Percentiles rank a stretch among this genome's conserved stretches.
Evolutionary conservation across 2,113 vertebrate genomes (phyloP).

Genomic region (Phrynosoma platyrhinos): DNA sequence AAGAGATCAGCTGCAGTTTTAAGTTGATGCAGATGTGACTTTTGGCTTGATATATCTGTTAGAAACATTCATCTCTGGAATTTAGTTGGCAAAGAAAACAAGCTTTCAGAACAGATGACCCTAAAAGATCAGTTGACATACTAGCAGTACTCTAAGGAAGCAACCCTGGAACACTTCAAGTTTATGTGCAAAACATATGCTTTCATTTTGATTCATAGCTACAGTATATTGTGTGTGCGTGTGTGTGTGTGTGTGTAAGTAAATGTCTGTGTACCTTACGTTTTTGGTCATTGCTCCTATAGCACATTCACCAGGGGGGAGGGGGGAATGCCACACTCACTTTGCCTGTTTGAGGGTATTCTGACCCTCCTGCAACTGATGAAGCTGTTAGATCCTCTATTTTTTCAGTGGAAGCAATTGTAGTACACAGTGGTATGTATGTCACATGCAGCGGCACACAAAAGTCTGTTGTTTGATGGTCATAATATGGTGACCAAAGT

Average conservation of each 20-base stretch:
- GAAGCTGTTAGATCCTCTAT: neutral
- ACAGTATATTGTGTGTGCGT: neutral
- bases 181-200: slow-evolving; percentile 47
- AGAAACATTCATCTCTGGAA: slow-evolving; percentile 62
- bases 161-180: slow-evolving; percentile 57
- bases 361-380: neutral
- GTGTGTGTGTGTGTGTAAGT: neutral
- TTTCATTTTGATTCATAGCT: slow-evolving; percentile 14
- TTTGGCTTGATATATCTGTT: slow-evolving; percentile 67
- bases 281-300: neutral
- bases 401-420: neutral
- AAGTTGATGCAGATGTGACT: slow-evolving; percentile 75
- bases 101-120: slow-evolving; percentile 54
- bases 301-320: neutral
- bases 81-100: slow-evolving; percentile 73
- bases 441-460: neutral
- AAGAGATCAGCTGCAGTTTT: slow-evolving; percentile 55
- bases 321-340: neutral
- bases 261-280: no score
- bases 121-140: slow-evolving; percentile 60
- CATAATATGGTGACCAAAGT: neutral
- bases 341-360: neutral
- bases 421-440: neutral
- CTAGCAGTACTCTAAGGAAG: slow-evolving; percentile 66
- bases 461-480: neutral